Evolutionary conservation across 2,113 vertebrate species (phyloP), one percentile per base, ranked within the genome.

Genomic region (Oreotrochilus melanogaster): DNA sequence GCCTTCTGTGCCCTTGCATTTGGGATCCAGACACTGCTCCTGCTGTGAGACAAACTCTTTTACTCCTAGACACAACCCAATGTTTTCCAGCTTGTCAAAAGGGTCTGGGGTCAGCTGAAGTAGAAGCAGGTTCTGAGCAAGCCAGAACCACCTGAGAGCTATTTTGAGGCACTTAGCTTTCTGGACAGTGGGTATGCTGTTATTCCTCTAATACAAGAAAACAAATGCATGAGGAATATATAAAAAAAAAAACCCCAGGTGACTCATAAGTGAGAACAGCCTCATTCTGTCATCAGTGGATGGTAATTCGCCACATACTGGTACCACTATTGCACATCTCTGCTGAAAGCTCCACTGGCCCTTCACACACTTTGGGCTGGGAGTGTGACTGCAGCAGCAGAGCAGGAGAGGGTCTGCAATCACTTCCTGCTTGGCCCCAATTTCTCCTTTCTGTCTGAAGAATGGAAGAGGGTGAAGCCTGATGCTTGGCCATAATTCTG

Each of bases 261-360:
- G 94, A 92, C 94, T 97, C 83, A 88, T 86, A 96, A 96, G 45
- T 67, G 91, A 94, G 96, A 97, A 88, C 14, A 94, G 82, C 95
- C 75, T 79, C 95, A 95, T 93, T 96, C 95, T 97, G 95, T 93
- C 95, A 92, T 96, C 93, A 96, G 93, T 64, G 69, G 72, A 74
- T 83, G 70, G 86, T 96, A 94, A 94, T 62, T 89, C 96, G 74
- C 45, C 82, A 74, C 70, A 25, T 72, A 78, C 88, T 86, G 89
- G 24, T 85, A 43, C 86, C 93, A 95, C 94, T 93, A 93, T 84
- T 91, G 67, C 73, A 95, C 45, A 37, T 3, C 13, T 75, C 82
- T 64, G 50, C 54, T 64, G 66, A 90, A 90, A 65, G 71, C 53
- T 91, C 56, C 62, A 18, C 82, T 96, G 61, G n/a, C 58, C 39